Percentiles rank a stretch among this genome's conserved stretches.
Evolutionary conservation across 2,888 invertebrate genomes (phyloP).

Genomic region (Argyra leucocephala): DNA sequence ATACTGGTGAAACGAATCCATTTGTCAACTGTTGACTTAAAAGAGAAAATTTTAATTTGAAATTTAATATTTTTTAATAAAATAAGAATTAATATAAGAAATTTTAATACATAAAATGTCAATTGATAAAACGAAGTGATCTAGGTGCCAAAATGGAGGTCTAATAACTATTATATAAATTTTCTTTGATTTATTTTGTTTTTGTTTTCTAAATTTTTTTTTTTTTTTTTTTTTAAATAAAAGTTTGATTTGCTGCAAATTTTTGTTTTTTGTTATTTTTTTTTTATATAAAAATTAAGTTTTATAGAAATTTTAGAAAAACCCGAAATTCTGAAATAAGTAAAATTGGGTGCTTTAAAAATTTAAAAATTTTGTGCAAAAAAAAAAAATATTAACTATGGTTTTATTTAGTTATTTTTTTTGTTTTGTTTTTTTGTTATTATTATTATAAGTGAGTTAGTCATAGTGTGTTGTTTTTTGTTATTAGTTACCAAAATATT

Average conservation of each 20-base stretch:
- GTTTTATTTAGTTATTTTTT: no score
- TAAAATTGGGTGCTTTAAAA: neutral
- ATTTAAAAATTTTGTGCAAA: neutral
- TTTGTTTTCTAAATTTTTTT: no score
- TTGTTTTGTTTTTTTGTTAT: no score
- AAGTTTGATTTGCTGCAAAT: neutral
- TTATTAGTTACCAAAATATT: neutral
- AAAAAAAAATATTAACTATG: no score
- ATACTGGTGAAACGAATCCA: constrained; percentile 69
- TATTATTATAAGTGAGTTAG: no score
- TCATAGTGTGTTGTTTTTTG: no score
- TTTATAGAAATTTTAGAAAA: neutral
- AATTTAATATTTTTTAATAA: constrained; percentile 18
- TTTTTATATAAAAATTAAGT: neutral
- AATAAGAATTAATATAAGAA: constrained; percentile 16
- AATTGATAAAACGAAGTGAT: neutral
- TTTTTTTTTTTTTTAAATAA: neutral
- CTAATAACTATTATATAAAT: neutral
- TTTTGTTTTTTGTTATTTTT: neutral
- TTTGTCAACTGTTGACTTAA: constrained; percentile 63
- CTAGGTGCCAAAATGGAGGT: neutral
- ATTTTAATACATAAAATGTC: constrained; percentile 14
- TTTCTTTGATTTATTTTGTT: no score
- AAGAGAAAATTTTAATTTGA: constrained; percentile 24
- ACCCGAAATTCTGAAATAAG: neutral